Evolutionary conservation across 2,797 vertebrate species (phyloP).

Genomic region (Alcedo atthis): DNA sequence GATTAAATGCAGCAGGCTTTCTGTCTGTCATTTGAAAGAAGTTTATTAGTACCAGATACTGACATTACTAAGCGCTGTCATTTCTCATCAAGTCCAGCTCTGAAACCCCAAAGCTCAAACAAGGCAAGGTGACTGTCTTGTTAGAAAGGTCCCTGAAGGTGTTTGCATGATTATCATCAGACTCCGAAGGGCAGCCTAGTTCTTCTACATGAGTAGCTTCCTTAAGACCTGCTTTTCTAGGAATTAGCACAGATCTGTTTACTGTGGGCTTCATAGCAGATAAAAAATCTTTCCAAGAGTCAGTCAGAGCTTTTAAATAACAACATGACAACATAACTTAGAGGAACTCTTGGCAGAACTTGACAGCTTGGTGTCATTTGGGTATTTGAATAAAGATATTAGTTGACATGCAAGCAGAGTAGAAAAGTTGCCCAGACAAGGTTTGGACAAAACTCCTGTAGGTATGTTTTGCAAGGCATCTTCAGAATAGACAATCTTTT

Average conservation of each 20-base stretch:
- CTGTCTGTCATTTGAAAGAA: neutral
- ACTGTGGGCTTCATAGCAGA: neutral
- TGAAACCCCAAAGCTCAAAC: constrained; percentile 19
- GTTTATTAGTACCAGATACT: constrained; percentile 8
- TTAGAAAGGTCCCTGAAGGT: constrained; percentile 30
- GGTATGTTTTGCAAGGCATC: neutral
- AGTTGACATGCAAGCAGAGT: neutral
- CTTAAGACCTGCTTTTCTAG: neutral
- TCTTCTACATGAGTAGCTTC: neutral
- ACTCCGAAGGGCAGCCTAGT: constrained; percentile 32
- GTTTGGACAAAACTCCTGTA: neutral
- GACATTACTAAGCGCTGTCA: constrained; percentile 34
- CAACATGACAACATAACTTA: constrained; percentile 19
- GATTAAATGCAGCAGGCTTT: neutral
- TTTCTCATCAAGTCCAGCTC: constrained; percentile 19
- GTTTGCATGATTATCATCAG: neutral
- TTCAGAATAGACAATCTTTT: neutral
- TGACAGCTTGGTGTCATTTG: neutral
- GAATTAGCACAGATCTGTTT: neutral
- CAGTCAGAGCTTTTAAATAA: constrained; percentile 16
- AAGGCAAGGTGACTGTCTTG: constrained; percentile 55
- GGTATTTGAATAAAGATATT: neutral
- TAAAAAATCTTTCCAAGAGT: constrained; percentile 12
- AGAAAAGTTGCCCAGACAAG: constrained; percentile 15
- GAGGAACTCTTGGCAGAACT: constrained; percentile 15